These are phyloP conservation scores for Pectinophora gossypiella DNA, from an alignment of 1,140 invertebrate genomes.

Conservation along the genomic window DNA sequence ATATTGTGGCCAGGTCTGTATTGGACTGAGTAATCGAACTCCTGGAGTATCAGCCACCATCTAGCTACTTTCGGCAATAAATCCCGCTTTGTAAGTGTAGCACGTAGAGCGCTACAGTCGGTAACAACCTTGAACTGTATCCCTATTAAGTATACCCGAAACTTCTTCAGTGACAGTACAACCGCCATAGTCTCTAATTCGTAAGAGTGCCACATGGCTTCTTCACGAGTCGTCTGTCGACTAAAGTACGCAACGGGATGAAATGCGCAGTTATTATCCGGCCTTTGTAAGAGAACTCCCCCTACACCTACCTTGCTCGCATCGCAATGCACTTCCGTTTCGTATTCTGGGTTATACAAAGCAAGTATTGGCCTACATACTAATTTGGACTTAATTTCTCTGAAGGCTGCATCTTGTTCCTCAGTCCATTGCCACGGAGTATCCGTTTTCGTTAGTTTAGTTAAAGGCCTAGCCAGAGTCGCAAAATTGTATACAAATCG, in stretches of 20 bases:
- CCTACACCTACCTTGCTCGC: background rate
- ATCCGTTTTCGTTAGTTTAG: background rate
- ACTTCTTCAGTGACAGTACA: background rate
- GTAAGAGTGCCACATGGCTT: background rate
- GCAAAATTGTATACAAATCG: background rate
- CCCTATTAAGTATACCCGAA: background rate
- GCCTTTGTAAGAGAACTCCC: background rate
- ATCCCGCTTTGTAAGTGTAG: background rate
- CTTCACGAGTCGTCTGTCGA: background rate
- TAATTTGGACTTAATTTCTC: background rate
- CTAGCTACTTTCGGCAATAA: background rate
- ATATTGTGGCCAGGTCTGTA: background rate
- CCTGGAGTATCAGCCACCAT: background rate
- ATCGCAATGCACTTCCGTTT: background rate
- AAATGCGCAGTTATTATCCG: background rate
- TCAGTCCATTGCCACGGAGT: background rate
- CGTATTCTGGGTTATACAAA: background rate
- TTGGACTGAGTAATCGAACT: background rate
- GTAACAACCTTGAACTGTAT: background rate
- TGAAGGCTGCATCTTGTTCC: background rate
- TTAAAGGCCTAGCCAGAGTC: background rate
- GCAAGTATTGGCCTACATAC: background rate
- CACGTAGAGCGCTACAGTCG: background rate
- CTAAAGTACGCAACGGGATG: background rate
- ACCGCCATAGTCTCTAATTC: background rate